Evolutionary conservation across 2,113 vertebrate genomes (phyloP), one percentile per base, ranked within the genome.

Genomic region (Catharus minimus): DNA sequence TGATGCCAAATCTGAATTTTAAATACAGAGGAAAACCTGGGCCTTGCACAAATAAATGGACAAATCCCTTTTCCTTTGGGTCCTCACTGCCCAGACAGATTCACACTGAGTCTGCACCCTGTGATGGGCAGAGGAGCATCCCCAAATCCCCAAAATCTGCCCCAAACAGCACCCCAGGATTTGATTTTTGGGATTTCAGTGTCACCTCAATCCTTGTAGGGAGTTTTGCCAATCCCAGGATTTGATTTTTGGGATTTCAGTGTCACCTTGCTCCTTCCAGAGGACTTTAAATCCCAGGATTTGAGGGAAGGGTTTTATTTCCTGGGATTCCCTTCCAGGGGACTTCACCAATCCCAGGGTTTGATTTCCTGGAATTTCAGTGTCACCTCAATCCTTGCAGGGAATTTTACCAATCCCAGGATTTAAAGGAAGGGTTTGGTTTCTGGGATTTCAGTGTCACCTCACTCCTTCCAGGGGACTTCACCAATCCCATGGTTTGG

Each of bases 161-260:
- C 10, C 23, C 19, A 32, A 46, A 43, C 46, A 60, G n/a, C 15
- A 15, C 33, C 46, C 74, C 76, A 83, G 14, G 27, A 20, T 30
- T 52, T 21, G 33, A 3, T 49, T 66, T 26, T 97, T 98, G 95
- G 41, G 86, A 92, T 98, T 98, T 98, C 97, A 96, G 23, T 10
- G 32, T 20, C 55, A n/a, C 21, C 21, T 57, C 22, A 6, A 5
- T 57, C n/a, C 56, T 36, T 24, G 13, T 9, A 36, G n/a, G 21
- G n/a, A 8, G 15, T 7, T 23, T 23, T 30, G 8, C 38, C 38
- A 32, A 15, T 22, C 39, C 38, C 39, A 32, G 61, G 15, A 47
- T 94, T 97, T 94, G 94, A 95, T 96, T 94, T 98, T 92, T 98
- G 95, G 43, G 88, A 92, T 98, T 98, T 98, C 97, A 96, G 79